These are phyloP conservation scores for Drosophila neutralis DNA, from an alignment of 2,888 invertebrate species.

Conservation along the genomic window DNA sequence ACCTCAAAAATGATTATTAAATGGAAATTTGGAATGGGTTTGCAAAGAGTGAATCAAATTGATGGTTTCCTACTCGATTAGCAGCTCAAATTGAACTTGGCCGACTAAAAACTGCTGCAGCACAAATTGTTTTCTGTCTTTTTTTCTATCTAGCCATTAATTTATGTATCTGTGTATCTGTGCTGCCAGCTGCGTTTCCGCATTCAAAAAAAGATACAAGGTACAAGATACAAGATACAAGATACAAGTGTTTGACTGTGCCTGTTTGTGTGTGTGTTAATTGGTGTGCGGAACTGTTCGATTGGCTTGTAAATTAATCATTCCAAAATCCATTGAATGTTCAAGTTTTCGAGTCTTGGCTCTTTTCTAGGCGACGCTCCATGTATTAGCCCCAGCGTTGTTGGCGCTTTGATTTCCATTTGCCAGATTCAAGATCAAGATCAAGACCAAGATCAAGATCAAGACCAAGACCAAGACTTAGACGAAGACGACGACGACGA, in stretches of 20 bases:
- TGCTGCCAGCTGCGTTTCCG: slow-evolving; percentile 58
- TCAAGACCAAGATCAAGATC: slow-evolving; percentile 58
- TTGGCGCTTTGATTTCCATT: slow-evolving; percentile 41
- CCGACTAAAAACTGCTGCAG: slow-evolving; percentile 42
- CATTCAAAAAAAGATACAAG: slow-evolving; percentile 41
- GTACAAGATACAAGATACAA: slow-evolving; percentile 29
- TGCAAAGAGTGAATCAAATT: slow-evolving; percentile 17
- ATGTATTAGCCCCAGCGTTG: slow-evolving; percentile 15
- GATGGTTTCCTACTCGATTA: slow-evolving; percentile 48
- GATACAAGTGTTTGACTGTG: slow-evolving; percentile 1
- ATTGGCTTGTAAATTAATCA: slow-evolving; percentile 53
- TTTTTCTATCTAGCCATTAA: slow-evolving; percentile 9
- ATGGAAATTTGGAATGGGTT: slow-evolving; percentile 13
- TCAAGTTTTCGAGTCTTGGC: neutral
- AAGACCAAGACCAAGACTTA: slow-evolving; percentile 58
- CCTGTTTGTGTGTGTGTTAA: slow-evolving; percentile 1
- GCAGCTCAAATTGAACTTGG: slow-evolving; percentile 50
- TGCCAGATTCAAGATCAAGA: slow-evolving; percentile 73
- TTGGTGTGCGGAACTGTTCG: slow-evolving; percentile 35
- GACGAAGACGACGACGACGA: neutral
- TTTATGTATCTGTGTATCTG: slow-evolving; percentile 7
- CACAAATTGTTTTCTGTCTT: slow-evolving; percentile 5
- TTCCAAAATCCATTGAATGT: slow-evolving; percentile 21
- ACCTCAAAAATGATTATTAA: slow-evolving; percentile 20
- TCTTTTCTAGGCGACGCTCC: slow-evolving; percentile 26